Conservation (phyloP, 2,888 invertebrate genomes). For the Sphaeridia pumilis region DNA sequence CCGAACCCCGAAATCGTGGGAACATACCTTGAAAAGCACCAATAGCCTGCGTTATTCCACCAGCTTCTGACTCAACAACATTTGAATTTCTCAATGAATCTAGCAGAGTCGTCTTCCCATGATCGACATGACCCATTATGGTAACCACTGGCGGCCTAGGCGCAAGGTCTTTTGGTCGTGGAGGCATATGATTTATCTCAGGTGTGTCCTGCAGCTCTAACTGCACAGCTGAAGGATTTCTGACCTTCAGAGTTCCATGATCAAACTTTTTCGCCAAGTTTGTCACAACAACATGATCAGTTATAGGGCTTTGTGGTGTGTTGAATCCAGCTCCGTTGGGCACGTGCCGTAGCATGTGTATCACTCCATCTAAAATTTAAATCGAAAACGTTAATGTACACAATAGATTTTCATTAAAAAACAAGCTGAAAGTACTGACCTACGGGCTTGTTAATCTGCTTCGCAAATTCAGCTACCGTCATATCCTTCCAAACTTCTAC, state of each 20-base stretch:
- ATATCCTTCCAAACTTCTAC: slow-evolving; percentile 68
- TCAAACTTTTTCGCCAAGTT: slow-evolving; percentile 59
- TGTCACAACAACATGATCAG: slow-evolving; percentile 53
- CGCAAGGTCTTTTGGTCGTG: slow-evolving; percentile 46
- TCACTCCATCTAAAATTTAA: slow-evolving; percentile 49
- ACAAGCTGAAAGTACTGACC: slow-evolving; percentile 42
- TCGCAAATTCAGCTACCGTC: slow-evolving; percentile 62
- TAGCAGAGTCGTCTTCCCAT: slow-evolving; percentile 84
- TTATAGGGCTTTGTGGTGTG: slow-evolving; percentile 48
- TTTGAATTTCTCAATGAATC: slow-evolving; percentile 75
- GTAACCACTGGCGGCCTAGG: slow-evolving; percentile 87
- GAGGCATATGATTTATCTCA: slow-evolving; percentile 38
- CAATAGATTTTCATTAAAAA: background rate
- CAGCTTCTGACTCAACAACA: slow-evolving; percentile 85
- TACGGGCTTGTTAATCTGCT: slow-evolving; percentile 50
- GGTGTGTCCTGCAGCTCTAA: slow-evolving; percentile 39
- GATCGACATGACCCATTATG: slow-evolving; percentile 99
- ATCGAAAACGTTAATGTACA: background rate
- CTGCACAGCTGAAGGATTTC: slow-evolving; percentile 40
- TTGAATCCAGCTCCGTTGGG: slow-evolving; percentile 49
- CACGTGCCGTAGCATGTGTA: slow-evolving; percentile 55
- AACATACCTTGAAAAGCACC: slow-evolving; percentile 78
- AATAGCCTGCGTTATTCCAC: slow-evolving; percentile 98
- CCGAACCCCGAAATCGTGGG: background rate
- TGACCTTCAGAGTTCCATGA: slow-evolving; percentile 48